Evolutionary conservation across 1,140 invertebrate genomes (phyloP).

Genomic region (Ips nitidus): DNA sequence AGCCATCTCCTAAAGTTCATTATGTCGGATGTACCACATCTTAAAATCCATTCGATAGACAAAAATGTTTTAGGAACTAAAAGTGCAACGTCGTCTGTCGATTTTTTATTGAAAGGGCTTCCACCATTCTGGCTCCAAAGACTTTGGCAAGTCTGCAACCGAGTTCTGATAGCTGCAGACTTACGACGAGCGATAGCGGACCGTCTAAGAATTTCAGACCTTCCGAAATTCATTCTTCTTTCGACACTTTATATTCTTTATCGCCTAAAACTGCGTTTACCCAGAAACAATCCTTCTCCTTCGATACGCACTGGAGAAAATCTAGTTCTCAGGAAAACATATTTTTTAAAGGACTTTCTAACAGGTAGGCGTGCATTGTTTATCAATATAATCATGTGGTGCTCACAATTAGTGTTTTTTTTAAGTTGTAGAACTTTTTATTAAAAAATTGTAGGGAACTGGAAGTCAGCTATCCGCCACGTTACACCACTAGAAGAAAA

Average conservation of each 20-base stretch:
- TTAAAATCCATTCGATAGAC: slow-evolving; percentile 28
- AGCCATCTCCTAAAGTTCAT: slow-evolving; percentile 36
- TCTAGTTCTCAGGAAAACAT: slow-evolving; percentile 27
- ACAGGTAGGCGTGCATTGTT: slow-evolving; percentile 9
- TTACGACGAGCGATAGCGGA: slow-evolving; percentile 39
- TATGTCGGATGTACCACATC: slow-evolving; percentile 44
- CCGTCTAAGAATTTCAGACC: slow-evolving; percentile 18
- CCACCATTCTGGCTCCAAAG: slow-evolving; percentile 47
- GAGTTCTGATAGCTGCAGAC: slow-evolving; percentile 16
- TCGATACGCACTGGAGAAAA: slow-evolving; percentile 36
- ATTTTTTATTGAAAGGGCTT: slow-evolving; percentile 30
- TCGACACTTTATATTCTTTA: slow-evolving; percentile 34
- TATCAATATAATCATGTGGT: background rate
- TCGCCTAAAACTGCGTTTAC: slow-evolving; percentile 27
- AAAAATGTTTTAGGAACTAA: slow-evolving; percentile 26
- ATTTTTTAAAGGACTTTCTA: slow-evolving; percentile 22
- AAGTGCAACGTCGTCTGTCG: slow-evolving; percentile 32
- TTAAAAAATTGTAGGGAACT: background rate
- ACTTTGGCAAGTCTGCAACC: slow-evolving; percentile 40
- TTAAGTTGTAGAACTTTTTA: background rate
- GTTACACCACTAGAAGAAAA: slow-evolving; percentile 26
- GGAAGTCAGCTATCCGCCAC: slow-evolving; percentile 9
- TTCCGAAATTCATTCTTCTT: slow-evolving; percentile 36
- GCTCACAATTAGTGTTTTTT: background rate
- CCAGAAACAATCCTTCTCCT: slow-evolving; percentile 33